Evolutionary conservation across 1,140 invertebrate species (phyloP).

Genomic region (Laupala kohalensis): DNA sequence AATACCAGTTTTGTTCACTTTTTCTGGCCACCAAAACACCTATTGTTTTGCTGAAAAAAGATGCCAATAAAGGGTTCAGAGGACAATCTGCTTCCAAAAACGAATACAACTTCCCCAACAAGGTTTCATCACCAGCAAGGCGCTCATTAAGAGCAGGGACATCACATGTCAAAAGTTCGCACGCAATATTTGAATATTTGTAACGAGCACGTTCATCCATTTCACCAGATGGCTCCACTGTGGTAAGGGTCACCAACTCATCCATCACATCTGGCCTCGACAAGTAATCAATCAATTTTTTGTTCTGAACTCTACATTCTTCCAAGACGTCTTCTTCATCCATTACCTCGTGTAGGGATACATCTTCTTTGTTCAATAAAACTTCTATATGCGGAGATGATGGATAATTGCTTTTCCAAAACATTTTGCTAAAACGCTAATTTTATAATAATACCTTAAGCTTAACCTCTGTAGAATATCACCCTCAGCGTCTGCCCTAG

Average conservation of each 20-base stretch:
- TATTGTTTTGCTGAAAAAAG: slow-evolving; percentile 91
- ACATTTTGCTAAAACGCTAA: slow-evolving; percentile 41
- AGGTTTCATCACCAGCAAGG: slow-evolving; percentile 57
- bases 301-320: slow-evolving; percentile 88
- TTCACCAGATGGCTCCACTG: slow-evolving; percentile 65
- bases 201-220: slow-evolving; percentile 66
- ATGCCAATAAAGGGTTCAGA: slow-evolving; percentile 85
- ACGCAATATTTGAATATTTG: slow-evolving; percentile 83
- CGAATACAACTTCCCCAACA: slow-evolving; percentile 73
- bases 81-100: slow-evolving; percentile 77
- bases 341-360: slow-evolving; percentile 77
- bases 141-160: slow-evolving; percentile 73
- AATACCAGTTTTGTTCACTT: slow-evolving; percentile 77
- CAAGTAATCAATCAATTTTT: slow-evolving; percentile 78
- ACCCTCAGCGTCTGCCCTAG: not conserved
- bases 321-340: slow-evolving; percentile 90
- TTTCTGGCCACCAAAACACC: slow-evolving; percentile 71
- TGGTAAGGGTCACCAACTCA: slow-evolving; percentile 74
- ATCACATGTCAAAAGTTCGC: slow-evolving; percentile 85
- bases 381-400: slow-evolving; percentile 59
- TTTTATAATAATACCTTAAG: not conserved
- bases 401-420: slow-evolving; percentile 64
- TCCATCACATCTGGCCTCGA: slow-evolving; percentile 67
- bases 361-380: slow-evolving; percentile 65
- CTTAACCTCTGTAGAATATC: not conserved